phyloP scores from a whole-genome alignment of 2,797 vertebrate genomes.

The Ceryle rudis region DNA sequence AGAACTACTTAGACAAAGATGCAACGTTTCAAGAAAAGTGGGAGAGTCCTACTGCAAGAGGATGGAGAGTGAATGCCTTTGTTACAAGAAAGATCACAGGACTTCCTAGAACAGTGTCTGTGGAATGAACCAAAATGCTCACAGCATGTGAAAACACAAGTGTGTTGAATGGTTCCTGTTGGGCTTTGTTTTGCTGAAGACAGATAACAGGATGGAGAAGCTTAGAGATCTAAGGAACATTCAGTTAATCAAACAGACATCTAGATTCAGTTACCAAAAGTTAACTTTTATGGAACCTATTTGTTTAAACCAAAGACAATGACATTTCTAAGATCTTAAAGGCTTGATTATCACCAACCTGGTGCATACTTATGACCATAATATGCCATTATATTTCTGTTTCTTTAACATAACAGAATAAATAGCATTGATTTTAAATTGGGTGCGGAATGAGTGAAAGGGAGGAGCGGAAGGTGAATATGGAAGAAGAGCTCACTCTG shows the following conservation, averaged over 20 bases:
- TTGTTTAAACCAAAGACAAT: not conserved
- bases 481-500: not conserved
- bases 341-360: not conserved
- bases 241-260: not conserved
- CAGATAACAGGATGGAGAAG: not conserved
- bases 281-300: not conserved
- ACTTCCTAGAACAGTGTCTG: not conserved
- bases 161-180: rapidly evolving
- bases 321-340: not conserved
- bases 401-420: not conserved
- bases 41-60: not conserved
- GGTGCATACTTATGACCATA: not conserved
- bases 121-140: not conserved
- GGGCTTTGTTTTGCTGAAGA: not conserved
- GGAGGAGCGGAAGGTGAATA: not conserved
- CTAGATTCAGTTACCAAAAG: not conserved
- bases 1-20: not conserved
- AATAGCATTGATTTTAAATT: not conserved
- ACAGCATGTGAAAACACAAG: not conserved
- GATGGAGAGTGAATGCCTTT: not conserved
- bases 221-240: not conserved
- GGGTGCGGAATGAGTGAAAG: not conserved
- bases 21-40: not conserved
- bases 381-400: not conserved
- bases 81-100: not conserved